phyloP scores from a whole-genome alignment of 2,113 vertebrate genomes.

The Periophthalmus modestus region DNA sequence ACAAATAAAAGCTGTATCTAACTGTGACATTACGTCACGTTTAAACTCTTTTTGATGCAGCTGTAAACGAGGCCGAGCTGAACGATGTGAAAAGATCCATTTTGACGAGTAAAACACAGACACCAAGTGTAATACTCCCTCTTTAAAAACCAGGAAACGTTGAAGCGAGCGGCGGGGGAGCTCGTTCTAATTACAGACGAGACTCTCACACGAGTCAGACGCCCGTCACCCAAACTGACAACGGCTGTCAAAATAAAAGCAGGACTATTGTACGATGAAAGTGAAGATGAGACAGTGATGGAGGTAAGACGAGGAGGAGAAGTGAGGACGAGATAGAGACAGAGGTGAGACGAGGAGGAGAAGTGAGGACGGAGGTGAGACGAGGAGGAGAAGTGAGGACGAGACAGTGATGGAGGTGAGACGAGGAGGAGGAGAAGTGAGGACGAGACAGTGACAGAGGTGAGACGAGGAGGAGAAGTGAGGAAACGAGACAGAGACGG shows the following conservation, averaged over 20 bases:
- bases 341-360: constrained; percentile 9
- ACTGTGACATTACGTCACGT: no score
- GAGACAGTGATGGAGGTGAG: constrained; percentile 22
- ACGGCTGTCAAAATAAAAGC: constrained; percentile 45
- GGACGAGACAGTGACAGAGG: constrained; percentile 23
- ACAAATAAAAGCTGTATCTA: no score
- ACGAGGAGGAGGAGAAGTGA: constrained; percentile 22
- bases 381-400: constrained; percentile 23
- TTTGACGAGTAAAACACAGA: no score
- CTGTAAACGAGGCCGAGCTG: no score
- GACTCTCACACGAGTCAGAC: constrained; percentile 36
- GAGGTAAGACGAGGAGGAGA: constrained; percentile 8
- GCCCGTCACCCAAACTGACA: constrained; percentile 36
- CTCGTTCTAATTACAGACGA: constrained; percentile 17
- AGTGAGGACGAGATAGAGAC: no score
- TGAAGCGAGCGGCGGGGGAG: neutral
- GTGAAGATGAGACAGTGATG: constrained; percentile 20
- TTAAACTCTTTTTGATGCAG: no score
- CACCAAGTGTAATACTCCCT: no score
- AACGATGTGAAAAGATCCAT: no score
- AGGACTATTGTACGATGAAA: constrained; percentile 36
- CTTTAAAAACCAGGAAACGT: neutral
- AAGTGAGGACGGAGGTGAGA: constrained; percentile 16
- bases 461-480: constrained; percentile 24
- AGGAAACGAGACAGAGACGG: constrained; percentile 22